Evolutionary conservation across 2,888 invertebrate species (phyloP).

Genomic region (Eilema griseolum): DNA sequence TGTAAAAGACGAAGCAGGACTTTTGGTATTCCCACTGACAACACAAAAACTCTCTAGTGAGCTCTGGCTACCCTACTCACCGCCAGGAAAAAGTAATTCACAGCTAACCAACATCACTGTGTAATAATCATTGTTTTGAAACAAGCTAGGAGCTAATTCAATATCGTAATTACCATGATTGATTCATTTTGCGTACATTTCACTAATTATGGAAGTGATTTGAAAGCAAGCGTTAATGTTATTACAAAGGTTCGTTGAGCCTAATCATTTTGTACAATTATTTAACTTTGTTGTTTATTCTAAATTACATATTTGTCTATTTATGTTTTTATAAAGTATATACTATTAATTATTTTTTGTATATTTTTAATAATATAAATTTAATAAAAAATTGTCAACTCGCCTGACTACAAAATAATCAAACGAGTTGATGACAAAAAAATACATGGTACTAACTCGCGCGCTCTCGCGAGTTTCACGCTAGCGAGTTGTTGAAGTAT

Average conservation of each 20-base stretch:
- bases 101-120: not conserved
- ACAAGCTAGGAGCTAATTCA: constrained; percentile 23
- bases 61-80: no score
- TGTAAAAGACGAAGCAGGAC: no score
- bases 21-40: no score
- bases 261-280: not conserved
- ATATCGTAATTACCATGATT: constrained; percentile 38
- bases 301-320: not conserved
- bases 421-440: no score
- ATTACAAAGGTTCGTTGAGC: constrained; percentile 15
- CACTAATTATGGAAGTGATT: constrained; percentile 26
- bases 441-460: no score
- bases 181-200: constrained; percentile 30
- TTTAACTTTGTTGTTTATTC: not conserved
- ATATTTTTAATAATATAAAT: no score
- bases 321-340: not conserved
- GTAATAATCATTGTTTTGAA: constrained; percentile 10
- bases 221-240: constrained; percentile 8
- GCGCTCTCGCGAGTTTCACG: no score
- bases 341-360: no score
- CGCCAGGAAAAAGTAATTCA: not conserved
- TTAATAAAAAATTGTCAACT: no score
- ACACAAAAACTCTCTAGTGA: no score
- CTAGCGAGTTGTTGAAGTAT: no score
- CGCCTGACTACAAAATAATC: no score